phyloP scores from a whole-genome alignment of 2,888 invertebrate genomes.

The Synanthedon tipuliformis region DNA sequence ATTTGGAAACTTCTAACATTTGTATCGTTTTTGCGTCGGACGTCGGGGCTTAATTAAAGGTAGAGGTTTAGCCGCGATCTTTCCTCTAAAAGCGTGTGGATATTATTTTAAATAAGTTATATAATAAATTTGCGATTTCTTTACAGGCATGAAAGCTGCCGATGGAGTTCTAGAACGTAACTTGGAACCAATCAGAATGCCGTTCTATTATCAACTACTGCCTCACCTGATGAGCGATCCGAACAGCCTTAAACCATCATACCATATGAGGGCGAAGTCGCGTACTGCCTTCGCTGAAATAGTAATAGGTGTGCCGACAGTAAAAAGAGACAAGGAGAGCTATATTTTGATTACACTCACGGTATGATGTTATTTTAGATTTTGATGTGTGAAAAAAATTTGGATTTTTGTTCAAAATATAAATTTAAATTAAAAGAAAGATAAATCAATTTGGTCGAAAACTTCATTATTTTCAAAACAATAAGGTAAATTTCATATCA shows the following conservation, averaged over 20 bases:
- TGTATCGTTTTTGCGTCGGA: too few species aligned
- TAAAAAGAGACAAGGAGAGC: constrained; percentile 86
- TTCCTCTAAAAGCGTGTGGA: too few species aligned
- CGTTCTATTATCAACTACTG: constrained; percentile 86
- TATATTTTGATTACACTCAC: constrained; percentile 85
- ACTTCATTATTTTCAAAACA: too few species aligned
- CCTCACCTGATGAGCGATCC: constrained; percentile 87
- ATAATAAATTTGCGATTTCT: not conserved
- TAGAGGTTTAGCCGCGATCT: too few species aligned
- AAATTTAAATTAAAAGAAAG: too few species aligned
- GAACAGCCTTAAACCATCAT: constrained; percentile 81
- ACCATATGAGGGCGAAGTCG: constrained; percentile 81
- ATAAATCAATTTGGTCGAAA: too few species aligned
- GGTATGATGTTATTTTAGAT: constrained; percentile 19
- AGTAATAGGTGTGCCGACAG: constrained; percentile 91
- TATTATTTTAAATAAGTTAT: too few species aligned
- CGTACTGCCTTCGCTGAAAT: constrained; percentile 81
- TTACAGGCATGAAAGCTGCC: constrained; percentile 28
- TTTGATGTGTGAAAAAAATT: not conserved
- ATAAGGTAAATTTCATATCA: too few species aligned
- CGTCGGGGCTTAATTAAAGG: too few species aligned
- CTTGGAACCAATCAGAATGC: constrained; percentile 71
- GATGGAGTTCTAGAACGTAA: constrained; percentile 44
- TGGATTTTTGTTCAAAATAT: too few species aligned
- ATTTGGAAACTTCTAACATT: too few species aligned